These are phyloP conservation scores for Syrphus vitripennis DNA, from an alignment of 2,888 invertebrate genomes.

Conservation along the genomic window DNA sequence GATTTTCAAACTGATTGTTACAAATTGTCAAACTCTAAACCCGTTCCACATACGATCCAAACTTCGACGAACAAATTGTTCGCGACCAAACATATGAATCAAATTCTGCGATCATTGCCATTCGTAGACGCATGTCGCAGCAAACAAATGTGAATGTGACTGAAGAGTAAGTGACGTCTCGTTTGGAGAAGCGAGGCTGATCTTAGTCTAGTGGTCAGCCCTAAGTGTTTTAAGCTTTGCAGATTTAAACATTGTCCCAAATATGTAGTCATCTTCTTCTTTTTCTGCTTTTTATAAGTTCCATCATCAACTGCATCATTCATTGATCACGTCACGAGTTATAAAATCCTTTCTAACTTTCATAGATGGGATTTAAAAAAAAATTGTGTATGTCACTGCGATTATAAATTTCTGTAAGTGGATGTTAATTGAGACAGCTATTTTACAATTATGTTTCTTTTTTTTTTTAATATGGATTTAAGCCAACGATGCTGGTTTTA, in stretches of 20 bases:
- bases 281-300: background rate
- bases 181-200: too few relatives aligned
- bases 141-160: too few relatives aligned
- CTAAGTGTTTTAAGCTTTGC: conserved; percentile 28
- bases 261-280: background rate
- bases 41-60: too few relatives aligned
- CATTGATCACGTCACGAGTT: conserved; percentile 11
- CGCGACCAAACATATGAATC: too few relatives aligned
- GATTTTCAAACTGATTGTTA: too few relatives aligned
- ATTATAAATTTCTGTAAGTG: conserved; percentile 26
- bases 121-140: too few relatives aligned
- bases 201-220: too few relatives aligned
- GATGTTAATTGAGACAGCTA: conserved; percentile 23
- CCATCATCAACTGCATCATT: background rate
- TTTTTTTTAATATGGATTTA: background rate
- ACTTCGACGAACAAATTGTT: too few relatives aligned
- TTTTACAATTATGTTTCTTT: too few relatives aligned
- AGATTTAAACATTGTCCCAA: conserved; percentile 9
- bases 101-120: too few relatives aligned
- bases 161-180: too few relatives aligned
- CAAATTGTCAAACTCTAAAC: too few relatives aligned
- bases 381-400: background rate
- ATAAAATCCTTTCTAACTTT: conserved; percentile 30
- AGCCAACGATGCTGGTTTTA: background rate
- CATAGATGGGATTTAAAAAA: background rate